Evolutionary conservation across 2,888 invertebrate species (phyloP), one percentile per base, ranked within the genome.

Genomic region (Beris morrisii): DNA sequence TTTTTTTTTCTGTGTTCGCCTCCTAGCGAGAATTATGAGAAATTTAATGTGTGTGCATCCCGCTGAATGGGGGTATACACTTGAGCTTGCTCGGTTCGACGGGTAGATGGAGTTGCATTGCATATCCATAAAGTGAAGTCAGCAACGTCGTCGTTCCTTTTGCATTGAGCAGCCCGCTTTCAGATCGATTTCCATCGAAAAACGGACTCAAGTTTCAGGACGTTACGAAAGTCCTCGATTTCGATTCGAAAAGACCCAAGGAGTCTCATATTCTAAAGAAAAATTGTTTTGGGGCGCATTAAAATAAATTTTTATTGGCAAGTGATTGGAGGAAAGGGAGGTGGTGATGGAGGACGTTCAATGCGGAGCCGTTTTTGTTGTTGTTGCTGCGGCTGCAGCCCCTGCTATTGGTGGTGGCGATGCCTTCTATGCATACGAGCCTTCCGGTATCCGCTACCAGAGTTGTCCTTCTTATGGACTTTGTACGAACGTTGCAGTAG

Each of bases 301-400:
- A 69, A 69, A 69, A 69, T 69, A 69, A 69, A 69, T 69, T 69
- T 69, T 69, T 69, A 69, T 69, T 61, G 61, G 50, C 61, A 50
- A 48, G 59, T 59, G 52, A 61, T 61, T 66, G 69, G 65, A 53
- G 30, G 31, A 30, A 38, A 32, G 54, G 61, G 43, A 5, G 11
- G 11, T 22, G 15, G 30, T 30, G 64, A 52, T 66, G 46, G 44
- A 53, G 55, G 38, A 5, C 2, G 38, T 38, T 38, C 38, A 7
- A 38, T 38, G 38, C 38, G 22, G 22, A 38, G 55, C 38, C 61
- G 56, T 30, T 63, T 38, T 61, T 31, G 50, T 53, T 32, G 12
- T 58, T 57, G 67, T 52, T 57, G 63, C 48, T 61, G 67, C 38
- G 59, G 54, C 28, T 44, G 46, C 43, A 13, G 22, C 4, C 30